Evolutionary conservation across 1,140 invertebrate species (phyloP), one percentile per base, ranked within the genome.

Genomic region (Zaprionus davidi): DNA sequence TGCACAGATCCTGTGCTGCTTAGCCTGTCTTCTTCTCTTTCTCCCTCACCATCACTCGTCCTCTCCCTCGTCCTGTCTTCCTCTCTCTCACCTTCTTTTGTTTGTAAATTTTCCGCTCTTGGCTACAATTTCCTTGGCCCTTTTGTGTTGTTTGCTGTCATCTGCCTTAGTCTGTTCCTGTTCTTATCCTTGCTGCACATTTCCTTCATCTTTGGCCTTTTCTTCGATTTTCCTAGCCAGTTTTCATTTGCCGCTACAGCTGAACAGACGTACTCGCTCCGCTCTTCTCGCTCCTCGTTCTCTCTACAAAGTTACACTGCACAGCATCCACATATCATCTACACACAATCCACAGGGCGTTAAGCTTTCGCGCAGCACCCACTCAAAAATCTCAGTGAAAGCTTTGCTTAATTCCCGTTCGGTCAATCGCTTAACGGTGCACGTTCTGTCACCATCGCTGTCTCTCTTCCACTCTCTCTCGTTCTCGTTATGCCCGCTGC

Each of bases 71-170:
- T 38, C 44, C 59, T 51, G 55, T 53, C 57, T 38, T 17, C 12
- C 17, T 49, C 46, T 11, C 20, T 15, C 17, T 12, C 46, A 9
- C n/a, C 17, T 20, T 76, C 78, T 70, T 76, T 88, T 88, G 84
- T 88, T 90, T 88, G 84, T 90, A 85, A 81, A 88, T 88, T 88
- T 90, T 90, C 78, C 85, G 88, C 85, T 90, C 78, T 75, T 90
- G 71, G 85, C 78, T 66, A 81, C 85, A 90, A 74, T 87, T 87
- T 34, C 31, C 31, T 46, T 70, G 44, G 71, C 69, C 81, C 79
- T 74, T 34, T 34, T 34, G 31, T 34, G 28, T 90, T 88, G 84
- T 88, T 84, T 88, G 84, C 76, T 75, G 84, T 87, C 83, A 88
- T 87, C 83, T 87, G 80, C 55, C 46, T 67, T 38, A 57, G 59